Evolutionary conservation across 64 coral and sea anemone species (phyloP).

Genomic region (Trachythela sp.): DNA sequence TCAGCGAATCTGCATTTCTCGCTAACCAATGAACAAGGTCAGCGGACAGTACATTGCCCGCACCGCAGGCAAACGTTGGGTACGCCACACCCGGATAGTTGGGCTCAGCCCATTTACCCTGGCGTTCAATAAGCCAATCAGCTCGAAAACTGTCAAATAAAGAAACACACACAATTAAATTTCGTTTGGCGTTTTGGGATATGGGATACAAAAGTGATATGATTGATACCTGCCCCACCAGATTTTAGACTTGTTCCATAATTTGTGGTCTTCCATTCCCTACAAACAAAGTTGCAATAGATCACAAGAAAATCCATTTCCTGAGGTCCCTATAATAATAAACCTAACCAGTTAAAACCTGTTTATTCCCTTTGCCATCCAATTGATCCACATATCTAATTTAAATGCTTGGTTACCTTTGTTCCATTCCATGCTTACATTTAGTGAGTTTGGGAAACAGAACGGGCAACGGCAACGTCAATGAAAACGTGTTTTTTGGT

Average conservation of each 20-base stretch:
- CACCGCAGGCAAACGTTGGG: constrained; percentile 92
- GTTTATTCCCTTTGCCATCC: too few species aligned
- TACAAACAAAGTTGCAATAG: neutral
- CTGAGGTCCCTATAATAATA: neutral
- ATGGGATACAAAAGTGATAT: neutral
- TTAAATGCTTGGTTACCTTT: too few species aligned
- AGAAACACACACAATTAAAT: neutral
- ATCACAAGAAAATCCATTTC: neutral
- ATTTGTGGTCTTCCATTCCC: constrained; percentile 34
- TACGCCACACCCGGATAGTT: constrained; percentile 70
- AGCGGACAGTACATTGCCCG: constrained; percentile 82
- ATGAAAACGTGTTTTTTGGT: too few species aligned
- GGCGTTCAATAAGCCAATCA: constrained; percentile 85
- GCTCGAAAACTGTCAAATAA: constrained; percentile 64
- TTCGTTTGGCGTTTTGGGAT: neutral
- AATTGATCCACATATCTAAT: too few species aligned
- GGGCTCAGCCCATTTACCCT: constrained; percentile 85
- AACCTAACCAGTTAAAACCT: too few species aligned
- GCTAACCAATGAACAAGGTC: constrained; percentile 92
- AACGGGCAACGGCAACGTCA: too few species aligned
- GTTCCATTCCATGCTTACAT: too few species aligned
- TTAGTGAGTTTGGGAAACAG: too few species aligned
- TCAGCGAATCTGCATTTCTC: constrained; percentile 55
- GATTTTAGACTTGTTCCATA: constrained; percentile 51
- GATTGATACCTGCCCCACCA: constrained; percentile 77